phyloP scores from a whole-genome alignment of 1,140 invertebrate genomes.

The Drosophila fuyamai region DNA sequence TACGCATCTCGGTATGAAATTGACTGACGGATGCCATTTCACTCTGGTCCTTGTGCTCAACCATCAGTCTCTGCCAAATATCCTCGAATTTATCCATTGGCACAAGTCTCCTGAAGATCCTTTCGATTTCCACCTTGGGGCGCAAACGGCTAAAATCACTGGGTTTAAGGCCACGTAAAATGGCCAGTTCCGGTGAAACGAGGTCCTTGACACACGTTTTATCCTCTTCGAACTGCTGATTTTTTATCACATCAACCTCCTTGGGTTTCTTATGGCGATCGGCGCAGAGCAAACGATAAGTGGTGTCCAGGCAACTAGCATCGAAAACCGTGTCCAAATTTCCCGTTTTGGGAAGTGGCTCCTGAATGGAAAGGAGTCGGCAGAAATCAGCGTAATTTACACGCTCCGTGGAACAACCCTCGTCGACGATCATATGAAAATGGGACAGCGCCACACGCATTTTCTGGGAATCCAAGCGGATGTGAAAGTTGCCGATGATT shows the following conservation, averaged over 20 bases:
- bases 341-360: constrained; percentile 54
- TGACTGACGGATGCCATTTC: constrained; percentile 43
- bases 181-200: constrained; percentile 41
- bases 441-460: constrained; percentile 40
- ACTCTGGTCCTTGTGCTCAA: constrained; percentile 17
- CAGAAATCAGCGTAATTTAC: constrained; percentile 60
- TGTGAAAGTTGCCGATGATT: constrained; percentile 33
- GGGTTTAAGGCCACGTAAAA: constrained; percentile 30
- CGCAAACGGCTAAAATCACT: constrained; percentile 58
- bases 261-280: constrained; percentile 46
- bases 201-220: constrained; percentile 42
- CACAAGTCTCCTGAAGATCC: constrained; percentile 54
- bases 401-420: constrained; percentile 43
- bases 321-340: constrained; percentile 27
- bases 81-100: constrained; percentile 35
- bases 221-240: constrained; percentile 12
- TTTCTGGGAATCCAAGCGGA: constrained; percentile 48
- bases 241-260: neutral
- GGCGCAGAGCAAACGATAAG: constrained; percentile 60
- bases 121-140: constrained; percentile 39
- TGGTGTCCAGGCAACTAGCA: constrained; percentile 53
- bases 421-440: constrained; percentile 59
- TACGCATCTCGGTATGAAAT: constrained; percentile 35
- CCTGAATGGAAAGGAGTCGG: constrained; percentile 46
- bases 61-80: constrained; percentile 53